phyloP scores from a whole-genome alignment of 2,113 vertebrate genomes.

The Seriola rivoliana region DNA sequence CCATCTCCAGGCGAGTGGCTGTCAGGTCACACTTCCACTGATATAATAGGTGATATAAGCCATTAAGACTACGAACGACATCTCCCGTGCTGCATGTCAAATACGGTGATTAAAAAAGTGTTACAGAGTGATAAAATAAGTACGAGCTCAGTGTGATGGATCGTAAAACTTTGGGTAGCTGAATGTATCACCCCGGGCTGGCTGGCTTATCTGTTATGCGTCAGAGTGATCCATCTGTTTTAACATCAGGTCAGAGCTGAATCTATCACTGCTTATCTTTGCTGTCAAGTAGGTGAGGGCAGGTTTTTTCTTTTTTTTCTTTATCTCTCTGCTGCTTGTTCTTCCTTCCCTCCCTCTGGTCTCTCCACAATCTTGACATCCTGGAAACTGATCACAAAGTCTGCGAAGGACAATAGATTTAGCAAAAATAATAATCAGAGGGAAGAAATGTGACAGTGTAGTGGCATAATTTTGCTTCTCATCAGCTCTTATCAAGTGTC shows the following conservation, averaged over 20 bases:
- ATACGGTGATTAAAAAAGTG: conserved; percentile 34
- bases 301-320: conserved; percentile 27
- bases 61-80: conserved; percentile 43
- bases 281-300: conserved; percentile 69
- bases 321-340: conserved; percentile 43
- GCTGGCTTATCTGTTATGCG: conserved; percentile 65
- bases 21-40: conserved; percentile 43
- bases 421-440: conserved; percentile 9
- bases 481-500: not conserved
- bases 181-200: conserved; percentile 63
- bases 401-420: not conserved
- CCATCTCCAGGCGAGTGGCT: conserved; percentile 54
- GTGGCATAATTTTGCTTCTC: not conserved
- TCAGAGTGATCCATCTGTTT: conserved; percentile 69
- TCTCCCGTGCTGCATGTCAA: conserved; percentile 15
- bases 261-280: conserved; percentile 75
- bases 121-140: conserved; percentile 35
- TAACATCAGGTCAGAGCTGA: conserved; percentile 68
- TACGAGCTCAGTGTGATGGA: conserved; percentile 35
- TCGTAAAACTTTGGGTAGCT: conserved; percentile 44
- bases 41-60: conserved; percentile 30
- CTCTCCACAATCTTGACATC: conserved; percentile 29
- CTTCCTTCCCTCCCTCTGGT: conserved; percentile 30
- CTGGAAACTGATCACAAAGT: conserved; percentile 54
- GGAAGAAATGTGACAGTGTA: conserved; percentile 2